phyloP scores from a whole-genome alignment of 2,797 vertebrate species.

The Selene dorsalis region DNA sequence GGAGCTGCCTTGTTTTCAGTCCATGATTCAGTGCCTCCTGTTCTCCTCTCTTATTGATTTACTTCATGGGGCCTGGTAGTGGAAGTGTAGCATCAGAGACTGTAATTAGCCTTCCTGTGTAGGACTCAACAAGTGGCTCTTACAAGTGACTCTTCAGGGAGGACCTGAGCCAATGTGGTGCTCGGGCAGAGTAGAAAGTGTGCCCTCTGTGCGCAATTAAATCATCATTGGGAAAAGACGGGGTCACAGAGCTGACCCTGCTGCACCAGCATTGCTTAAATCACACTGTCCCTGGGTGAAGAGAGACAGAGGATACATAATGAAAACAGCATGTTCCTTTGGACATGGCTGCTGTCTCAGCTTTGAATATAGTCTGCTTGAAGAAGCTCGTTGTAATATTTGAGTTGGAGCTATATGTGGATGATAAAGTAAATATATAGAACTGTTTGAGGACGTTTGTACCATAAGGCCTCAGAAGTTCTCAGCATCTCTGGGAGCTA shows the following conservation, averaged over 20 bases:
- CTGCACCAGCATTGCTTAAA: constrained; percentile 74
- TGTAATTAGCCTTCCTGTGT: constrained; percentile 59
- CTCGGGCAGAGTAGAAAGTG: constrained; percentile 65
- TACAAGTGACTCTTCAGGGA: constrained; percentile 67
- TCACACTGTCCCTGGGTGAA: constrained; percentile 67
- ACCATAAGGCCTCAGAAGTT: constrained; percentile 3
- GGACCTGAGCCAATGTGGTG: constrained; percentile 34
- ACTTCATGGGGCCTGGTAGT: constrained; percentile 53
- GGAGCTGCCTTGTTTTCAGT: constrained; percentile 52
- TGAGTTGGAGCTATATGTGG: constrained; percentile 23
- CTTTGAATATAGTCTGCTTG: constrained; percentile 21
- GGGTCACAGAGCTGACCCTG: constrained; percentile 68
- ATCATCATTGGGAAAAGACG: constrained; percentile 65
- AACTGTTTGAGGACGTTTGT: constrained; percentile 30
- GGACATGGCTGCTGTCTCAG: constrained; percentile 36
- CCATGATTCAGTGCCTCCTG: constrained; percentile 57
- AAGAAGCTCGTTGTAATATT: constrained; percentile 34
- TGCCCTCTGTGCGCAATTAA: constrained; percentile 65
- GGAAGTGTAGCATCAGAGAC: constrained; percentile 45
- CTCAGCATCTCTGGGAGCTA: constrained; percentile 54
- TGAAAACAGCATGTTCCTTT: constrained; percentile 67
- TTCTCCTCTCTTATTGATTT: constrained; percentile 65
- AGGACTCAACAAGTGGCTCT: constrained; percentile 61
- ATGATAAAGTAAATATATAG: neutral
- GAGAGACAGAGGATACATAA: constrained; percentile 70